Base-by-base conservation (phyloP, 1,140 invertebrate genomes). In the Cepaea nemoralis region DNA sequence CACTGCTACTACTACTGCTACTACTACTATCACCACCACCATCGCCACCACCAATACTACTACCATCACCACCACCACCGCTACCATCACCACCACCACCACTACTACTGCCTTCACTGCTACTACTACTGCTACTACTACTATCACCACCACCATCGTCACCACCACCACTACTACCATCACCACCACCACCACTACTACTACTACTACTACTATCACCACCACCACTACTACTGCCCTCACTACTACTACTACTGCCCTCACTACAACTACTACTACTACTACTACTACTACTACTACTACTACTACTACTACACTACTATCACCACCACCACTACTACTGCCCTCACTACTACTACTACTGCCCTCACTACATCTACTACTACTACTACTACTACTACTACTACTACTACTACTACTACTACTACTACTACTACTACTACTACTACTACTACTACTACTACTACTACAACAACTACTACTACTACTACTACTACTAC, bases 271-370 rank as follows among this genome's bases (percentile, higher is more conserved):
- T 19, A 48, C 45, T 19, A 48, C 45, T 67, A 12, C 24, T 67
- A n/a, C 63, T 67, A n/a, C 63, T 67, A 67, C 63, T 67, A 67
- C 63, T 12, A 67, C 63, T 67, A 67, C 63, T n/a, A 67, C 63
- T 67, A n/a, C 63, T 12, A n/a, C 24, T 67, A 67, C 63, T 67
- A n/a, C 24, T 67, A n/a, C 63, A n/a, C n/a, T n/a, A n/a, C n/a
- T 67, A 12, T 33, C 33, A n/a, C 8, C 8, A 67, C 24, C 33
- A 12, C 63, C 27, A 67, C 63, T 8, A 12, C 63, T 12, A 67
- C 63, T 12, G 27, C 24, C 27, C 10, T 33, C 27, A n/a, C 63
- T 67, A 67, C 63, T 67, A 67, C 63, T 67, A n/a, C 24, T 67
- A 12, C 63, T 67, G 6, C 63, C 27, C 12, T 33, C 27, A 67